phyloP scores from a whole-genome alignment of 92 coral and sea anemone species.

The Desmophyllum pertusum region DNA sequence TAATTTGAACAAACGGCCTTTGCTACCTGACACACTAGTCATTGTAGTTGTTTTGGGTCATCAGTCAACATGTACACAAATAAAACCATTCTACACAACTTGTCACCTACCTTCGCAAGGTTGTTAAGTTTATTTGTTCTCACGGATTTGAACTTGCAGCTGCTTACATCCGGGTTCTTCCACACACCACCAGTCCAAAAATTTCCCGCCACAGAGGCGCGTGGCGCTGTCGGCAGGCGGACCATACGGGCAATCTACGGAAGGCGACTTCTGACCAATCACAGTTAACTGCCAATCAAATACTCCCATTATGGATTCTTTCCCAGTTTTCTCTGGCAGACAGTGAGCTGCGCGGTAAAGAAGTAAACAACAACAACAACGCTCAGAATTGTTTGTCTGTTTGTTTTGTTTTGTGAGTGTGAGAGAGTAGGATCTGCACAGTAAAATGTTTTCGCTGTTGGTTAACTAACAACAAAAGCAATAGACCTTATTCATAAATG shows the following conservation, averaged over 20 bases:
- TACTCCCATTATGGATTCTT: constrained; percentile 46
- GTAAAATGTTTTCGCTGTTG: neutral
- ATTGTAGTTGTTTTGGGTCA: no score
- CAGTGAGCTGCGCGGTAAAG: constrained; percentile 57
- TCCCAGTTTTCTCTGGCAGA: constrained; percentile 61
- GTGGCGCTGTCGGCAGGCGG: constrained; percentile 59
- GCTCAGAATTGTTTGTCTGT: neutral
- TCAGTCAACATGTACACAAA: no score
- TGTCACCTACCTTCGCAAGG: constrained; percentile 53
- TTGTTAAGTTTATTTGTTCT: constrained; percentile 62
- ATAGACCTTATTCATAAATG: no score
- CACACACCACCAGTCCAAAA: constrained; percentile 66
- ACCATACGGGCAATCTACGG: constrained; percentile 59
- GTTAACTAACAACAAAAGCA: neutral
- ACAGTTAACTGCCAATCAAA: constrained; percentile 58
- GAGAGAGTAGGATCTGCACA: neutral
- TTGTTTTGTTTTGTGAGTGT: neutral
- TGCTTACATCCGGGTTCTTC: constrained; percentile 50
- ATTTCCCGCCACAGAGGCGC: constrained; percentile 68
- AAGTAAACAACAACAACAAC: neutral
- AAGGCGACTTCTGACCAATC: constrained; percentile 49
- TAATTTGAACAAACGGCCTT: no score
- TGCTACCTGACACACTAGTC: no score
- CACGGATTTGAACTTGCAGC: constrained; percentile 58
- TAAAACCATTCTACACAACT: neutral